Evolutionary conservation across 2,797 vertebrate species (phyloP), one percentile per base, ranked within the genome.

Genomic region (Masticophis lateralis): DNA sequence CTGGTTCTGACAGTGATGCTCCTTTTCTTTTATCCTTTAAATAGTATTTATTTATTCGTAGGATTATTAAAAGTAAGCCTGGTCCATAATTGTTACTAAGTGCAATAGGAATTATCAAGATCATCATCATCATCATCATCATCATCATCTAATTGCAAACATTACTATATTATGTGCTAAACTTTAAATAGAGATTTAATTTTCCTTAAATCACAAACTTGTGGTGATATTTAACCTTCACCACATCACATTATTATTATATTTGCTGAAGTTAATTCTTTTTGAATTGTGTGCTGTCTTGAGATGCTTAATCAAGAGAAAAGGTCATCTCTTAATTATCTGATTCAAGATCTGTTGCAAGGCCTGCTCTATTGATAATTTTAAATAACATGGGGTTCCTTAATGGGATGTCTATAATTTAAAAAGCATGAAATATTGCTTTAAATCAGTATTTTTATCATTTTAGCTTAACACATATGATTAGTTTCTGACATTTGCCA

Each of bases 301-400:
- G 86, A 96, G 96, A 94, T 92, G 87, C 55, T 95, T 95, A 94
- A 95, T 96, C 66, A 95, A 95, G 94, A 96, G 47, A 93, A 94
- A 95, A 94, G 89, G 47, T 95, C 88, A 86, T 95, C 95, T 63
- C 89, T 91, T 92, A 55, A 88, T 94, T 88, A 94, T 94, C 59
- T 63, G 79, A 88, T 60, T 56, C 13, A 90, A 66, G 25, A 91
- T 95, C 61, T 88, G 28, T 91, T 61, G 10, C 86, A 53, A 79
- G 63, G 43, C 37, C 56, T 91, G 79, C 16, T 93, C 25, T 22
- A 88, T 56, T 93, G 90, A 91, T 69, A 91, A 51, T 79, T 91
- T 88, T 61, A 88, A 93, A 91, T 63, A 91, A 32, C 43, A 5
- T 55, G n/a, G 47, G 55, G 12, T 60, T 91, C 56, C 94, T 92